Evolutionary conservation across 2,888 invertebrate genomes (phyloP), one percentile per base, ranked within the genome.

Genomic region (Trisateles emortualis): DNA sequence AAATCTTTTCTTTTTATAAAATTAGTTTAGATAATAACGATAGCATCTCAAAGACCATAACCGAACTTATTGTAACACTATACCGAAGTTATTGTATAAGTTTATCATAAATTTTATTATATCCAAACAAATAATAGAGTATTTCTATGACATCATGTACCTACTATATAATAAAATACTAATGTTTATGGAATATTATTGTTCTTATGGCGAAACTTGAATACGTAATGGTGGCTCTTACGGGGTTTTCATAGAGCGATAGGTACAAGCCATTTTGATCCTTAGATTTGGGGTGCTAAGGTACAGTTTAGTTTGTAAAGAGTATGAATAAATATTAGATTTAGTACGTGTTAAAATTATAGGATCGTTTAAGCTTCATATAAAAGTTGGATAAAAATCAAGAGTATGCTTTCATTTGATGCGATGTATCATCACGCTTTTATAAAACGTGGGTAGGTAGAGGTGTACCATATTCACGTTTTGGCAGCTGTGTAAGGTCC

Each of bases 121-220:
- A 17, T 13, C 52, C 19, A 40, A 44, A 52, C 33, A 61, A 55
- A 64, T 45, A 50, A 61, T 55, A 38, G 53, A 64, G 40, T 61
- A 53, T 62, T 54, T 52, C 41, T 30, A 52, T 47, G 51, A 52
- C 52, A 59, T 46, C 50, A 56, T 62, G 55, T 70, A 56, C 42
- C 45, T 70, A 56, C 42, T 43, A 57, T 54, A 68, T 59, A 56
- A 57, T 69, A 71, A 71, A 71, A 68, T 66, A 46, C 64, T 68
- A 65, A 73, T 73, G 52, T 68, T 69, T 66, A 74, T 64, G 62
- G 59, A 54, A 54, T 64, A 69, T 71, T 69, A 75, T 76, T 75
- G 74, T 70, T 64, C 58, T 62, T 59, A 67, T 65, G 65, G 60
- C 58, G 61, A 52, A 64, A 72, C 72, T 69, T 72, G 72, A 72